Base-by-base conservation (phyloP, 2,797 vertebrate genomes). In the Amblyopsis hoosieri region DNA sequence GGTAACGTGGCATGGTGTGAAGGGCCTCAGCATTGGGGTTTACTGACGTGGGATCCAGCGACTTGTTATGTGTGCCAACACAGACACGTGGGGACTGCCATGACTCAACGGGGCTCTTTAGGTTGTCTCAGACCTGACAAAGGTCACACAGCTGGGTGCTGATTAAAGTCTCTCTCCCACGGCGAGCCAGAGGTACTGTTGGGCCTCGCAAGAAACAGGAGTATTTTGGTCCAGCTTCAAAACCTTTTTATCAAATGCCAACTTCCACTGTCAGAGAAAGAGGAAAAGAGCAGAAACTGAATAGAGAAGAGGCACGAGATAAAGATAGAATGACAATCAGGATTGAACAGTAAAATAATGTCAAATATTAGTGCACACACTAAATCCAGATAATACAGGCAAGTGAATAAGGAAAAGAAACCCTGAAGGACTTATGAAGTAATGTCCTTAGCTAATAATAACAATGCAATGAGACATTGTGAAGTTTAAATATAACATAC, bases 111-210 rank as follows among this genome's bases (percentile, higher is more conserved):
- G 90, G 78, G 72, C 76, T 82, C 85, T 81, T 83, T 75, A 60
- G 81, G 78, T 84, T 76, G 82, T 89, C 84, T 78, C 66, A 12
- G 74, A 65, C 78, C 80, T 72, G 62, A 78, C 74, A 90, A 93
- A 94, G 92, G 92, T 94, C 90, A 90, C 79, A 67, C 92, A 85
- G 90, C 89, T 87, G 89, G 91, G 79, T 12, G 82, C 90, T 92
- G 93, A 94, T 94, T 92, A 93, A 86, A 85, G 62, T 67, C 71
- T 71, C 66, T 67, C 77, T 74, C 85, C 85, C 81, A 63, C 72
- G 3, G 83, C 78, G 89, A 82, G 42, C 10, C 70, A 63, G 67
- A 79, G 59, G 66, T 81, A 71, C 75, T 76, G 80, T 80, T 83
- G 79, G 60, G 62, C 64, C 83, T 83, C 64, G 13, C 54, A 29